phyloP scores from a whole-genome alignment of 2,113 vertebrate species.

The Bos indicus region DNA sequence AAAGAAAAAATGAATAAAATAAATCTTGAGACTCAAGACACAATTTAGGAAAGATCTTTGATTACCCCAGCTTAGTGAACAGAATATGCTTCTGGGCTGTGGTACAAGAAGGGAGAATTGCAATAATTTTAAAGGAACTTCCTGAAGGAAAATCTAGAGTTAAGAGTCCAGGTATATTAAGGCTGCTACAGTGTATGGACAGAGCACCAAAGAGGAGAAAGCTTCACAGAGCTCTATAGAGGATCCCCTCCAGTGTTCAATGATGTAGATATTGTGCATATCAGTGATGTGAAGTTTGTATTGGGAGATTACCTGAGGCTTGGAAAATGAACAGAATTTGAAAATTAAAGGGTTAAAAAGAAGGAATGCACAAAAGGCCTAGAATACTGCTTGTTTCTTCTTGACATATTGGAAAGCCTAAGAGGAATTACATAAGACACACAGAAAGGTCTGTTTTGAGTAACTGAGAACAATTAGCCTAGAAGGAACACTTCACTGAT shows the following conservation, averaged over 20 bases:
- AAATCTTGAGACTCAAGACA: neutral
- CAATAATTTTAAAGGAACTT: neutral
- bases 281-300: neutral
- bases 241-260: neutral
- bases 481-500: neutral
- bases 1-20: neutral
- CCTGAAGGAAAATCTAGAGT: neutral
- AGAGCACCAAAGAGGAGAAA: neutral
- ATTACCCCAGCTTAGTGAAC: neutral
- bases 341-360: neutral
- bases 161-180: neutral
- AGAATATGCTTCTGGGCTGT: neutral
- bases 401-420: neutral
- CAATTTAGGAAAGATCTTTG: neutral
- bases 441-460: neutral
- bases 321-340: neutral
- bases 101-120: rapidly evolving
- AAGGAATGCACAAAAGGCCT: neutral
- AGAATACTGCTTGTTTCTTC: neutral
- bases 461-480: neutral
- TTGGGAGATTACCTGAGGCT: neutral
- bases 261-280: neutral
- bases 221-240: neutral
- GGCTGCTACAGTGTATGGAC: neutral
- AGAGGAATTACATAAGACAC: neutral